A percentile compares a stretch with the other conserved stretches of the same genome.
Evolutionary conservation across 2,888 invertebrate species (phyloP).

Genomic region (Drosophila glabriapex): DNA sequence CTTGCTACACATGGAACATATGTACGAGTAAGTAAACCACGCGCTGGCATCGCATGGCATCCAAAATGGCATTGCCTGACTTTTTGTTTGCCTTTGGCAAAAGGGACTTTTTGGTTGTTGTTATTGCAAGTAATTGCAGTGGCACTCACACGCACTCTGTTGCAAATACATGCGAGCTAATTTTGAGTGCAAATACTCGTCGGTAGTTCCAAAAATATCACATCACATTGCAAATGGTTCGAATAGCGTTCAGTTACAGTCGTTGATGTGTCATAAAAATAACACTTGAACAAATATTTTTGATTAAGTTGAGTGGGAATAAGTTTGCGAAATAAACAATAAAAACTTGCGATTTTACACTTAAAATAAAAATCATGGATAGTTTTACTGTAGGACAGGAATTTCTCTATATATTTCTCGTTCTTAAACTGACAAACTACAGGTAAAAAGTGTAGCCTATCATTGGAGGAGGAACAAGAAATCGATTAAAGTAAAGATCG

Average conservation of each 20-base stretch:
- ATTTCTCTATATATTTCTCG: background rate
- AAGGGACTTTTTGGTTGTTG: conserved; percentile 15
- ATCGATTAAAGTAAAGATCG: background rate
- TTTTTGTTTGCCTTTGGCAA: conserved; percentile 46
- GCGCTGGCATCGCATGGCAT: conserved; percentile 60
- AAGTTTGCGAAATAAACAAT: background rate
- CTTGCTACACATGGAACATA: conserved; percentile 22
- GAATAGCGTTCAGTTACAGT: background rate
- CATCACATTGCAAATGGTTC: background rate
- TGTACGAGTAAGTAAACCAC: conserved; percentile 60
- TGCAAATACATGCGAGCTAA: conserved; percentile 5
- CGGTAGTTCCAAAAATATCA: conserved; percentile 2
- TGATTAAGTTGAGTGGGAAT: background rate
- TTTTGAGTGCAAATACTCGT: conserved; percentile 18
- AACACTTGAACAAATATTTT: background rate
- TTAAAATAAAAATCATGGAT: background rate
- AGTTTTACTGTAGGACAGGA: background rate
- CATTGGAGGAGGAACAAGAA: background rate
- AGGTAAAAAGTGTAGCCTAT: background rate
- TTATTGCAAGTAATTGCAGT: conserved; percentile 43
- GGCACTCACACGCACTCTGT: conserved; percentile 17
- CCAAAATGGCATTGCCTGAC: conserved; percentile 53
- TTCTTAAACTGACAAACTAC: background rate
- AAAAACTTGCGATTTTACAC: background rate
- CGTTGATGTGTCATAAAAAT: background rate